phyloP scores from a whole-genome alignment of 1,140 invertebrate genomes.

The Coboldia fuscipes region DNA sequence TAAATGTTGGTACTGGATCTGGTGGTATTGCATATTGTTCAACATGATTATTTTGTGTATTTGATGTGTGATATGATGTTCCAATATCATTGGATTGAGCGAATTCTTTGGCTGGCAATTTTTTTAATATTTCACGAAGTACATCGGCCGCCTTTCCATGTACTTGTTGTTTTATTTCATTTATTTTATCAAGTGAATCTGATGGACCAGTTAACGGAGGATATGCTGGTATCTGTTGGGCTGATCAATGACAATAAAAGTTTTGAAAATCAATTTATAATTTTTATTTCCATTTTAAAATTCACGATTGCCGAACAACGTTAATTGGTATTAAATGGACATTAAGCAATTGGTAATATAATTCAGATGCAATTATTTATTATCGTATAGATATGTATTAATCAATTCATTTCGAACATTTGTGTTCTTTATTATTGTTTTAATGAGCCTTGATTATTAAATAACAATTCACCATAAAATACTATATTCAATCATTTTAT shows the following conservation, averaged over 20 bases:
- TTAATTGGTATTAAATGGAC: not conserved
- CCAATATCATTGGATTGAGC: not conserved
- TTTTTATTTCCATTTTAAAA: not conserved
- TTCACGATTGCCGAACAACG: not conserved
- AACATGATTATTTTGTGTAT: conserved; percentile 8
- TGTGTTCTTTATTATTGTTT: too few relatives aligned
- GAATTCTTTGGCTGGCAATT: not conserved
- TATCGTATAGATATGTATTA: too few relatives aligned
- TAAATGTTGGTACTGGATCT: conserved; percentile 5
- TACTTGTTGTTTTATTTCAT: not conserved
- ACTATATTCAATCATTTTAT: too few relatives aligned
- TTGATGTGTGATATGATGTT: not conserved
- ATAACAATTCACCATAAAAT: too few relatives aligned
- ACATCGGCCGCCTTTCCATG: not conserved
- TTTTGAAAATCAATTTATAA: not conserved
- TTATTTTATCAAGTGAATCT: too few relatives aligned
- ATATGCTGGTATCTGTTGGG: too few relatives aligned
- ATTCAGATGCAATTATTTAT: too few relatives aligned
- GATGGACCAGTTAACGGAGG: not conserved
- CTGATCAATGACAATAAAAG: not conserved
- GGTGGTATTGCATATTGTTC: conserved; percentile 11
- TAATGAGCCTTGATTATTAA: too few relatives aligned
- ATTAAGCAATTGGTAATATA: not conserved
- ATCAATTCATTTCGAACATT: too few relatives aligned
- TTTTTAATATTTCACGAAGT: not conserved